These are phyloP conservation scores for Pristionchus exspectatus DNA, from an alignment of 2,888 invertebrate genomes.

Conservation along the genomic window DNA sequence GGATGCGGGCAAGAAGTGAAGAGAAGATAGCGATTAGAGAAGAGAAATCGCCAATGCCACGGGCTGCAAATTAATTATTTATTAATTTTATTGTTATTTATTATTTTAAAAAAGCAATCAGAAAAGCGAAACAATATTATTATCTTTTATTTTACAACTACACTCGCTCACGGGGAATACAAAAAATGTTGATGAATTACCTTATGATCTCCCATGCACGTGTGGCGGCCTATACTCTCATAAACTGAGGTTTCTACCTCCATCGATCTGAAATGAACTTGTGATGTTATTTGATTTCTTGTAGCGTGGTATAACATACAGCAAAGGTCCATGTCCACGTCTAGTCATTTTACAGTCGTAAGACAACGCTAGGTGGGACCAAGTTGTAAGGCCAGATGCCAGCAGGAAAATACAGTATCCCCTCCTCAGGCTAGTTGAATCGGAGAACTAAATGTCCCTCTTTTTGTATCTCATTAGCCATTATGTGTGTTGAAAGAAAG, in stretches of 20 bases:
- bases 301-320: neutral
- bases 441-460: neutral
- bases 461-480: neutral
- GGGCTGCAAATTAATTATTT: conserved; percentile 39
- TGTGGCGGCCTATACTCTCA: conserved; percentile 63
- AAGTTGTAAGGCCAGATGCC: too few relatives aligned
- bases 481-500: neutral
- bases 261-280: conserved; percentile 1
- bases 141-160: too few relatives aligned
- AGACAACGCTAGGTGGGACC: too few relatives aligned
- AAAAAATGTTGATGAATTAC: conserved; percentile 53
- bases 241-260: conserved; percentile 55
- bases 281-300: too few relatives aligned
- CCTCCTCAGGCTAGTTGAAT: neutral
- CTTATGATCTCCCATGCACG: conserved; percentile 76
- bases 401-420: too few relatives aligned
- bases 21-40: neutral
- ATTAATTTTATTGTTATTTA: neutral
- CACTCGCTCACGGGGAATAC: too few relatives aligned
- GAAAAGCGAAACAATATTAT: too few relatives aligned
- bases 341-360: too few relatives aligned
- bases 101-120: too few relatives aligned
- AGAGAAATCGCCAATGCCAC: conserved; percentile 38
- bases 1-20: neutral
- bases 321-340: too few relatives aligned